Percentiles rank a stretch among this genome's conserved stretches.
Evolutionary conservation across 2,888 invertebrate genomes (phyloP).

Genomic region (Euzophera pinguis): DNA sequence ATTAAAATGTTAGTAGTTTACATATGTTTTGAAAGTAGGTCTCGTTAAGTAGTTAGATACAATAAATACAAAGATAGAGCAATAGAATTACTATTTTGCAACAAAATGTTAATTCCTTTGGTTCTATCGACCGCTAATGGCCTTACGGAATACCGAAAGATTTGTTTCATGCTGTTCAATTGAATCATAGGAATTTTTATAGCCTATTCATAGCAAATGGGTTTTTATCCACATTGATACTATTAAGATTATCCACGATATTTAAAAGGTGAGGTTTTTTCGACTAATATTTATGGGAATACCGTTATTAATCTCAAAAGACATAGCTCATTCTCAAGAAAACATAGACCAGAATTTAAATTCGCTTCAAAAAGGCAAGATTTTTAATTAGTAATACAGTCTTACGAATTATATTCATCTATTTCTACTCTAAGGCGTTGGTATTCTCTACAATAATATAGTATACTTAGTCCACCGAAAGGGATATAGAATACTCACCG

Average conservation of each 20-base stretch:
- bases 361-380: too few relatives aligned
- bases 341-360: too few relatives aligned
- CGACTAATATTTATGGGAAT: too few relatives aligned
- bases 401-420: too few relatives aligned
- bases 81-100: not conserved
- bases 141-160: constrained; percentile 6
- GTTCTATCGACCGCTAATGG: constrained; percentile 5
- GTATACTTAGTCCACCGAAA: too few relatives aligned
- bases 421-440: too few relatives aligned
- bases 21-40: not conserved
- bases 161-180: not conserved
- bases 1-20: too few relatives aligned
- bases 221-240: constrained; percentile 4
- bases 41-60: not conserved
- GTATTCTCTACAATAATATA: too few relatives aligned
- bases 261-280: not conserved
- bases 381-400: too few relatives aligned
- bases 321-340: too few relatives aligned
- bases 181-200: constrained; percentile 8
- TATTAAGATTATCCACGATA: constrained; percentile 11
- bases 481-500: constrained; percentile 53
- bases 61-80: not conserved
- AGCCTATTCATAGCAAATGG: not conserved
- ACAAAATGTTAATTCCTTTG: not conserved
- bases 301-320: too few relatives aligned